phyloP scores from a whole-genome alignment of 2,797 vertebrate genomes.

The Austrolebias charrua region DNA sequence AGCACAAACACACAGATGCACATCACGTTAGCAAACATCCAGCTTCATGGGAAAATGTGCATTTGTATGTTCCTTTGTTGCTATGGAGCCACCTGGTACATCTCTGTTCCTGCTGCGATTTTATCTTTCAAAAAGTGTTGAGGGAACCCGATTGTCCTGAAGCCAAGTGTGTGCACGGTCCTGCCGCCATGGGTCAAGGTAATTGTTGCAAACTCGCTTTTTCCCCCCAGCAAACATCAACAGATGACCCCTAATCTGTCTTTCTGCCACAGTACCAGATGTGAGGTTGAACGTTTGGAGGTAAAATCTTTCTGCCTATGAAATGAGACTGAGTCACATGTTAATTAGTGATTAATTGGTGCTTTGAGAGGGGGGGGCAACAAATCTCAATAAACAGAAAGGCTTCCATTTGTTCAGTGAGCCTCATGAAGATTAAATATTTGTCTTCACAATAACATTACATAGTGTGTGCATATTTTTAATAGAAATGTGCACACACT shows the following conservation, averaged over 20 bases:
- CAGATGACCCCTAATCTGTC: constrained; percentile 62
- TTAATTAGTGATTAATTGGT: constrained; percentile 49
- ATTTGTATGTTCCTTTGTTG: constrained; percentile 24
- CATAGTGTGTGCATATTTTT: background rate
- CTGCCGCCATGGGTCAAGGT: constrained; percentile 36
- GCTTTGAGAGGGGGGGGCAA: constrained; percentile 18
- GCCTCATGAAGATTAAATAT: constrained; percentile 1
- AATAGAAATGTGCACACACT: background rate
- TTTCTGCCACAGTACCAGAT: constrained; percentile 65
- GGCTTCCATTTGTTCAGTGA: constrained; percentile 1
- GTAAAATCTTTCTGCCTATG: constrained; percentile 54
- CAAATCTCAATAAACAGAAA: constrained; percentile 5
- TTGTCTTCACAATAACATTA: background rate
- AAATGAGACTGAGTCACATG: constrained; percentile 46
- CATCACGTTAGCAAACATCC: constrained; percentile 33
- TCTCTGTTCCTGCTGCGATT: constrained; percentile 12
- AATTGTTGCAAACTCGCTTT: constrained; percentile 42
- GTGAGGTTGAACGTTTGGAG: constrained; percentile 56
- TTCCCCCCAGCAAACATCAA: constrained; percentile 50
- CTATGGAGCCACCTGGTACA: constrained; percentile 36
- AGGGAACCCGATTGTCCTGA: constrained; percentile 18
- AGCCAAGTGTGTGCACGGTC: constrained; percentile 31
- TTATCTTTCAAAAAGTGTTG: constrained; percentile 13
- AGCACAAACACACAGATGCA: constrained; percentile 37
- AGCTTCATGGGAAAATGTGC: constrained; percentile 39